Base-by-base conservation (phyloP, 1,140 invertebrate genomes). In the Aphis gossypii region DNA sequence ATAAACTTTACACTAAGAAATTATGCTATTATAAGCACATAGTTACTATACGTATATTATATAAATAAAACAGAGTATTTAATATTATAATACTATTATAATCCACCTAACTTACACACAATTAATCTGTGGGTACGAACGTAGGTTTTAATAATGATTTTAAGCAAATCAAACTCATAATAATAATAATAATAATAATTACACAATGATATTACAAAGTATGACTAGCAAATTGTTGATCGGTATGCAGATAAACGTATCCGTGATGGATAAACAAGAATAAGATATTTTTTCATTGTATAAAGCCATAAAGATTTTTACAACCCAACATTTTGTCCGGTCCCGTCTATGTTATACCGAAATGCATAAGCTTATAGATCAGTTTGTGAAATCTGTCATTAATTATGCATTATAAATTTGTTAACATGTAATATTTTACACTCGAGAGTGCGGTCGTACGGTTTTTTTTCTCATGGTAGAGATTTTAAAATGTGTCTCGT, bases 401-500 rank as follows among this genome's bases (percentile, higher is more conserved):
- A 90, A 60, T 38, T 18, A 23, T 60, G 54, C 88, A 60, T 90
- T 41, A 90, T 60, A 90, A 44, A 90, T 60, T 90, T 90, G 51
- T 90, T 90, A 90, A 60, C 51, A 41, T 60, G 54, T 56, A 11
- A 90, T 56, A 90, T n/a, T 90, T 56, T 90, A 41, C 88, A 56
- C 41, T 90, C 51, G 38, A 60, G 35, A 25, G 23, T 60, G 88
- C 30, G n/a, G 30, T 46, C 2, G 46, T 38, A 41, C 51, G 51
- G 44, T 20, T 41, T 41, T 91, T 68, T 60, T 82, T 92, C 90
- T 82, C 90, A 92, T 51, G 90, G 60, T 35, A 82, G 30, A 76
- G 90, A 82, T 76, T 48, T 82, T 30, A 92, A 92, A 92, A 92
- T 35, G 68, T 82, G 90, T 82, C 68, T 82, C 41, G 90, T 82